Evolutionary conservation across 2,888 invertebrate genomes (phyloP).

Genomic region (Unio delphinus): DNA sequence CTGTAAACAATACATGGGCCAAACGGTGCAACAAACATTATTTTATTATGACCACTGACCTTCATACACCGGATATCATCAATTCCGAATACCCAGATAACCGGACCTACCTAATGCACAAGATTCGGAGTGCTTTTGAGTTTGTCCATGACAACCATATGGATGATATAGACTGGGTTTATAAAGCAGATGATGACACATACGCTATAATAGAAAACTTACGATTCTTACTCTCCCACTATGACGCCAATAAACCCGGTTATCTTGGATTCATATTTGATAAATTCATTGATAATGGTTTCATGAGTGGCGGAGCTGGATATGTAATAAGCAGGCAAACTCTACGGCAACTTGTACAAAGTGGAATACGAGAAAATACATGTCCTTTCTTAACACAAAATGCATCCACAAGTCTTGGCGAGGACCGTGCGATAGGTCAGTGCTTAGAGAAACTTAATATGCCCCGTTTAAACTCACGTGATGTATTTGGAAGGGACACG

Average conservation of each 20-base stretch:
- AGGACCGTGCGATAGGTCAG: slow-evolving; percentile 93
- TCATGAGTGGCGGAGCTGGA: slow-evolving; percentile 72
- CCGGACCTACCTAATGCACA: slow-evolving; percentile 93
- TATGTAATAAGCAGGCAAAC: slow-evolving; percentile 93
- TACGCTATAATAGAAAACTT: slow-evolving; percentile 96
- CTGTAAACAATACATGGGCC: slow-evolving; percentile 96
- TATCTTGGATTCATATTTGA: slow-evolving; percentile 78
- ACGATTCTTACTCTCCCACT: slow-evolving; percentile 85
- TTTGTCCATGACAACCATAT: slow-evolving; percentile 86
- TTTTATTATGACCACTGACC: slow-evolving; percentile 68
- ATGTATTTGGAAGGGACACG: slow-evolving; percentile 85
- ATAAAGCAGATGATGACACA: slow-evolving; percentile 98
- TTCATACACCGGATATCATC: slow-evolving; percentile 75
- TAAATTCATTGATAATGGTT: slow-evolving; percentile 63
- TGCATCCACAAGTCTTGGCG: slow-evolving; percentile 76
- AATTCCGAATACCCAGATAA: slow-evolving; percentile 88
- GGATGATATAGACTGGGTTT: slow-evolving; percentile 93
- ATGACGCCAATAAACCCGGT: slow-evolving; percentile 82
- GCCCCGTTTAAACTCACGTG: slow-evolving; percentile 88
- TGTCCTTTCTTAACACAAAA: slow-evolving; percentile 78
- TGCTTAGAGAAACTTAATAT: slow-evolving; percentile 90
- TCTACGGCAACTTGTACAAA: slow-evolving; percentile 81
- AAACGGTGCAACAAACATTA: slow-evolving; percentile 78
- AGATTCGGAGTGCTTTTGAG: slow-evolving; percentile 92
- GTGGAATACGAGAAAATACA: slow-evolving; percentile 77